Conservation (phyloP, 2,797 vertebrate species). For the Carduelis carduelis region DNA sequence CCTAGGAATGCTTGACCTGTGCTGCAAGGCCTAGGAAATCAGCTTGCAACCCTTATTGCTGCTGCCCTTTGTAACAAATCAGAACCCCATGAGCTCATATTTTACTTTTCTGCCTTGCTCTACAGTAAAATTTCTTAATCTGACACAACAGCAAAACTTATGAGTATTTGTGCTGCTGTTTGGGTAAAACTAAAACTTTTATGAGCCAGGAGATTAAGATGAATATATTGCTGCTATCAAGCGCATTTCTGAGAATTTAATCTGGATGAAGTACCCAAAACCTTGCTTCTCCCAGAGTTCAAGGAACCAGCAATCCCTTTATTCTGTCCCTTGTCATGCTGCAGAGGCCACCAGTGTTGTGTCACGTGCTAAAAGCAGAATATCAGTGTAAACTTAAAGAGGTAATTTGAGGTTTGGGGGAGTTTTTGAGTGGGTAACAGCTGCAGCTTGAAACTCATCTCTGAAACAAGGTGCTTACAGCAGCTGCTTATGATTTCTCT, state of each 20-base stretch:
- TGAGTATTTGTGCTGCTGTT: neutral
- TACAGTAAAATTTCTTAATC: neutral
- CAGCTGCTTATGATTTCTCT: conserved; percentile 54
- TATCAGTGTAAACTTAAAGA: conserved; percentile 18
- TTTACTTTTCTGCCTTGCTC: neutral
- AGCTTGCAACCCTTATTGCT: neutral
- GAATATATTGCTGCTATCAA: neutral
- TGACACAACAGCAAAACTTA: neutral
- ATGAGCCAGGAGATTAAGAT: neutral
- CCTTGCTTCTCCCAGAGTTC: neutral
- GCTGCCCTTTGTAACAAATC: neutral
- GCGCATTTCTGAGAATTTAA: neutral
- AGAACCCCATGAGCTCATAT: neutral
- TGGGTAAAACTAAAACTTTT: neutral
- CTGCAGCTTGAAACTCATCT: conserved; percentile 47
- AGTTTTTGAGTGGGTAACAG: conserved; percentile 42
- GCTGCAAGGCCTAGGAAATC: neutral
- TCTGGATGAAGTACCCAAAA: neutral
- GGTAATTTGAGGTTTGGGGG: conserved; percentile 33
- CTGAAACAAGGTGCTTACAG: conserved; percentile 33
- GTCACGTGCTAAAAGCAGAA: conserved; percentile 1
- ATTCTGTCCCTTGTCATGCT: neutral
- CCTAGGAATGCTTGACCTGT: neutral
- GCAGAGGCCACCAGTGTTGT: neutral
- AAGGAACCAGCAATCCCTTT: neutral